Base-by-base conservation (phyloP, 2,113 vertebrate genomes). In the Plecotus auritus region DNA sequence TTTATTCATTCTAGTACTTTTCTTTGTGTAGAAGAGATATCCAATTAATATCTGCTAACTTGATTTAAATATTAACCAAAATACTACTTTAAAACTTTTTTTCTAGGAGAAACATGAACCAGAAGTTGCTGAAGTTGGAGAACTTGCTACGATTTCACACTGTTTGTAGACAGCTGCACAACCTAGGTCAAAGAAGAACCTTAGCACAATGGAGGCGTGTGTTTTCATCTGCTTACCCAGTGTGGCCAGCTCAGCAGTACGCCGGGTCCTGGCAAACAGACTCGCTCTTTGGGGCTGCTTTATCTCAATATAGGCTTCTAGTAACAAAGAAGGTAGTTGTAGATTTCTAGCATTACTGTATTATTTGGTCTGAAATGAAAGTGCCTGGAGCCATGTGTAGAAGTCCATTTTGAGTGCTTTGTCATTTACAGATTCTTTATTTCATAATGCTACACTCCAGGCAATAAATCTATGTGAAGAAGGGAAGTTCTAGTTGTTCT, bases 31-130 rank as follows among this genome's bases (percentile, higher is more conserved):
- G 10, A 51, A 10, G 80, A 95, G 7, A 76, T 85, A 59, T 30
- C 69, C 35, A 74, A 23, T 82, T 83, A 67, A n/a, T 59, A 74
- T 77, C 81, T 77, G 20, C 56, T 92, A 94, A 85, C n/a, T 90
- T 95, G 81, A 85, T 69, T 88, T 93, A 45, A 94, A 28, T 95
- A 80, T 73, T 94, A 77, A 76, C 56, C 28, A 74, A 78, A 89
- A 42, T 85, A 85, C n/a, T 95, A 51, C 74, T 78, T 85, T 85
- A 69, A 94, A 94, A 66, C 18, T 17, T 61, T 73, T 84, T 61
- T 40, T 17, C 72, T 70, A 97, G 96, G 92, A 85, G 77, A 85
- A 97, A 78, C 37, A 97, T 97, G 97, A 97, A 89, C 78, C 90
- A 83, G 93, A 96, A 96, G 85, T 80, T 97, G 35, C 37, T 97